Conservation (phyloP, 2,113 vertebrate species). For the Phrynocephalus versicolor region DNA sequence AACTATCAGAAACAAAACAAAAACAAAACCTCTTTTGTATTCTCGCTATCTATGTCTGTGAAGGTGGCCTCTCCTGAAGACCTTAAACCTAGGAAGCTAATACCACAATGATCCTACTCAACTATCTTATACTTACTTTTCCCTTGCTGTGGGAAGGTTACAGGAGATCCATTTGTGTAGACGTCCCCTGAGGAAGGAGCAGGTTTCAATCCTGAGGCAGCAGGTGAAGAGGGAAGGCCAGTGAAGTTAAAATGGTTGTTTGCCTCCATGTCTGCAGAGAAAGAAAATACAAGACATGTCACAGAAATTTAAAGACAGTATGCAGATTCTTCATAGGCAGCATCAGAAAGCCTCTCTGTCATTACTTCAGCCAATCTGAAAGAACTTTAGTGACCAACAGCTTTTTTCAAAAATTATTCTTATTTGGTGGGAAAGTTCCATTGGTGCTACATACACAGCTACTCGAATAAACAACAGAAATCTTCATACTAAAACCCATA, state of each 20-base stretch:
- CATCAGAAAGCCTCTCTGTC: slow-evolving; percentile 1
- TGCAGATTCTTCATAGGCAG: background rate
- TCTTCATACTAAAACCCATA: background rate
- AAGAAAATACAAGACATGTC: slow-evolving; percentile 32
- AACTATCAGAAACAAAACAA: too few species aligned
- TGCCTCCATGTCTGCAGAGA: slow-evolving; percentile 85
- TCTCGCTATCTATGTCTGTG: too few species aligned
- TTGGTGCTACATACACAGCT: too few species aligned
- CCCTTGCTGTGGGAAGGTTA: slow-evolving; percentile 89
- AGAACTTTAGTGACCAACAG: background rate
- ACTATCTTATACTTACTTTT: slow-evolving; percentile 83
- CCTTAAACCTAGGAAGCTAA: too few species aligned
- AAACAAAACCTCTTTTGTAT: too few species aligned
- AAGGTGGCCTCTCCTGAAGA: too few species aligned
- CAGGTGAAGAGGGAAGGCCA: slow-evolving; percentile 84
- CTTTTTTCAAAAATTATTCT: background rate
- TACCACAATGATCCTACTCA: accelerated
- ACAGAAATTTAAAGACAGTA: slow-evolving; percentile 31
- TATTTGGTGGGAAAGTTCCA: background rate
- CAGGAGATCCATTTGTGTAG: slow-evolving; percentile 88
- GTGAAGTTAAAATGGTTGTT: slow-evolving; percentile 93
- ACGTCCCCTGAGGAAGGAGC: slow-evolving; percentile 90
- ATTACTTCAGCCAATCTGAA: background rate
- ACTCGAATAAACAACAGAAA: background rate
- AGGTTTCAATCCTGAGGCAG: slow-evolving; percentile 95